These are phyloP conservation scores for Tenthredo distinguenda DNA, from an alignment of 2,888 invertebrate genomes.

Conservation along the genomic window DNA sequence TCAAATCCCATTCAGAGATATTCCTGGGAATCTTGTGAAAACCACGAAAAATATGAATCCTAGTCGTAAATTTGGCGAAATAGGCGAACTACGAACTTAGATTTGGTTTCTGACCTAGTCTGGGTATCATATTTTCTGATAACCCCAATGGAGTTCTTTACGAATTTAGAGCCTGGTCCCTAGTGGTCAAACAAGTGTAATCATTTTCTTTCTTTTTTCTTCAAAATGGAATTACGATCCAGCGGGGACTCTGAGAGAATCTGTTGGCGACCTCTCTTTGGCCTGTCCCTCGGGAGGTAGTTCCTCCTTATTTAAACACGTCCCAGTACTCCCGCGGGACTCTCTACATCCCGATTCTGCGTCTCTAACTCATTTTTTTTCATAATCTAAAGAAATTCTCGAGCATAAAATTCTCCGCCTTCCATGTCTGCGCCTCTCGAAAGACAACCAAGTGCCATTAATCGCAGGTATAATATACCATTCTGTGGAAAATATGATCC, in stretches of 20 bases:
- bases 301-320: conserved; percentile 65
- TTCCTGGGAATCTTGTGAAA: neutral
- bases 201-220: conserved; percentile 23
- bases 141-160: neutral
- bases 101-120: neutral
- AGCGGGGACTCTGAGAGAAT: conserved; percentile 34
- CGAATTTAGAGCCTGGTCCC: conserved; percentile 49
- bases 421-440: neutral
- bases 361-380: conserved; percentile 26
- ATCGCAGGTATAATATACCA: neutral
- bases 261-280: conserved; percentile 47
- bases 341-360: conserved; percentile 42
- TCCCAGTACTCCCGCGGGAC: conserved; percentile 52
- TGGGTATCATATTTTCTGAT: conserved; percentile 3
- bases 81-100: neutral
- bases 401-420: neutral
- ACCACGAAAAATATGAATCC: neutral
- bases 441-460: neutral
- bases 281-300: conserved; percentile 55
- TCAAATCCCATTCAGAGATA: neutral
- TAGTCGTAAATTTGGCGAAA: neutral
- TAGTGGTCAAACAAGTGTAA: conserved; percentile 63
- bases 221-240: conserved; percentile 60
- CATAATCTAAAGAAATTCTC: conserved; percentile 11
- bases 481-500: neutral